Evolutionary conservation across 1,140 invertebrate species (phyloP), one percentile per base, ranked within the genome.

Genomic region (Micrasema minimum): DNA sequence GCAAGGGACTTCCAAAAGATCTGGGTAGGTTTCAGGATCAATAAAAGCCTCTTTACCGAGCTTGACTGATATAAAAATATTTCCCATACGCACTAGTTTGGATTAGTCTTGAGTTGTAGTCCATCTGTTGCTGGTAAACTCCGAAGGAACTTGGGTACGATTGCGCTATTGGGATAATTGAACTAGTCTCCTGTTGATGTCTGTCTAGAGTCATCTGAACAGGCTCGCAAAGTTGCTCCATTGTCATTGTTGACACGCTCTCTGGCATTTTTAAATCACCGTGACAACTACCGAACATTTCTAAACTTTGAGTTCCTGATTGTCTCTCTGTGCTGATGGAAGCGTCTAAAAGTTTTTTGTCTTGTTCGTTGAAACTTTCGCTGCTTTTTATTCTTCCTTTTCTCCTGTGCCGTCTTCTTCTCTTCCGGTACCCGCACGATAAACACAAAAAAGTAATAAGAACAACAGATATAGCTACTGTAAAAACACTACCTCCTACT

Each of bases 131-230:
- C 22, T 66, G 66, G 67, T 71, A 69, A n/a, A 71, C 51, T 43
- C 73, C 77, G 62, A 37, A 77, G 51, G 61, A 37, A 26, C 48
- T 69, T 12, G 74, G 74, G 53, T 72, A 75, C 1, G 70, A 57
- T 75, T 77, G 5, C 46, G 72, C 61, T 72, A 77, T 68, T 26
- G 72, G 67, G n/a, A 70, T 75, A n/a, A 72, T 68, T 7, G 55
- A 18, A 38, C 80, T 81, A 10, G 81, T 79, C n/a, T 84, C 85
- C 16, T 84, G 83, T 65, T 83, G 81, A 35, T 90, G 86, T 38
- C 89, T 87, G 80, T 94, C 93, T 53, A 93, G 91, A 0, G 92
- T 92, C 70, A 94, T 93, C 78, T 92, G 91, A 12, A 90, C 89
- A 0, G 90, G 87, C 72, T 89, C 87, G 38, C 86, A 86, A 9